These are phyloP conservation scores for Phanerotoma sp. DNA, from an alignment of 2,888 invertebrate species.

Conservation along the genomic window DNA sequence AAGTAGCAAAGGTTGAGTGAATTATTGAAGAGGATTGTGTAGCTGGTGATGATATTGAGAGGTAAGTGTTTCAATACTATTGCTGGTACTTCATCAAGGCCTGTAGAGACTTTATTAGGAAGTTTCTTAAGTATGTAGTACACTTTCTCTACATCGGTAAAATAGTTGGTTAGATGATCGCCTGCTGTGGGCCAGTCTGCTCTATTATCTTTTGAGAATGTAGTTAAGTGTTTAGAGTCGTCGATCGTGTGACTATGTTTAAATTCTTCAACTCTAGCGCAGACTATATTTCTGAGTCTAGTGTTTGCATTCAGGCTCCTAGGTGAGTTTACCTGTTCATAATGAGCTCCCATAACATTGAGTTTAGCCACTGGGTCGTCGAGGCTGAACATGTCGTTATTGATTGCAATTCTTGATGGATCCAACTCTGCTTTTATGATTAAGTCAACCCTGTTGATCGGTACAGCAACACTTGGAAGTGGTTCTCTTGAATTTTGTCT, in stretches of 20 bases:
- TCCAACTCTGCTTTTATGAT: neutral
- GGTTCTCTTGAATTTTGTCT: neutral
- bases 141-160: neutral
- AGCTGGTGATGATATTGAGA: neutral
- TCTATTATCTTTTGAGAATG: neutral
- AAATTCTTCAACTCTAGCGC: neutral
- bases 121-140: conserved; percentile 6
- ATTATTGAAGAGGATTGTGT: conserved; percentile 25
- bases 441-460: neutral
- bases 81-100: conserved; percentile 16
- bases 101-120: conserved; percentile 20
- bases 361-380: conserved; percentile 1
- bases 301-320: conserved; percentile 1
- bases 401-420: too few species aligned
- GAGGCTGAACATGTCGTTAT: neutral
- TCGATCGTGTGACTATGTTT: neutral
- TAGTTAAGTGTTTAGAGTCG: neutral
- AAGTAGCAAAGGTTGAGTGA: conserved; percentile 20
- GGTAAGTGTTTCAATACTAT: conserved; percentile 28
- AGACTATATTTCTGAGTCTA: neutral
- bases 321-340: conserved; percentile 10
- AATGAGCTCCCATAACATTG: neutral
- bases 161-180: neutral
- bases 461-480: neutral
- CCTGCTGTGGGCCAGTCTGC: neutral